Conservation (phyloP, 2,113 vertebrate genomes). For the Trachemys scripta region DNA sequence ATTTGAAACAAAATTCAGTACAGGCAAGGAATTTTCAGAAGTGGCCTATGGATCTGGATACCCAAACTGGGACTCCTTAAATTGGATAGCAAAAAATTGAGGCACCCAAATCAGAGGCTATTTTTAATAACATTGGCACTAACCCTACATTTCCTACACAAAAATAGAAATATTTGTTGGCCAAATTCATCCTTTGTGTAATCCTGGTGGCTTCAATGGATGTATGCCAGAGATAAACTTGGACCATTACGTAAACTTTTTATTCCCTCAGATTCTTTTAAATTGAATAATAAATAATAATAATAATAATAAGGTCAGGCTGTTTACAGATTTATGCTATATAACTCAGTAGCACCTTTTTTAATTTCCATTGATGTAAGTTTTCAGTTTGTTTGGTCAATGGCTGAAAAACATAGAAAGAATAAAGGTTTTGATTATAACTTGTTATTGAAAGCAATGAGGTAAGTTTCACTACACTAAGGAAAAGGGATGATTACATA, state of each 20-base stretch:
- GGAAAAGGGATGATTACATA: slow-evolving; percentile 69
- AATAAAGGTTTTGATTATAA: too few species aligned
- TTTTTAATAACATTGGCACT: not conserved
- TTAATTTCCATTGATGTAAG: slow-evolving; percentile 8
- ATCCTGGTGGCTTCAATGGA: not conserved
- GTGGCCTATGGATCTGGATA: not conserved
- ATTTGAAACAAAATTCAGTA: not conserved
- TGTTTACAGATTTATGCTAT: slow-evolving; percentile 9
- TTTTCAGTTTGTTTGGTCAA: slow-evolving; percentile 8
- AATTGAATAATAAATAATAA: not conserved
- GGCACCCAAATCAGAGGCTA: not conserved
- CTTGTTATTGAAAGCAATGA: slow-evolving; percentile 71
- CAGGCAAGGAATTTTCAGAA: not conserved
- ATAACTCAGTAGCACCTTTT: not conserved
- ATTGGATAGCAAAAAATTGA: not conserved
- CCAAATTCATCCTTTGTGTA: not conserved
- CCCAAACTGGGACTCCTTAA: not conserved
- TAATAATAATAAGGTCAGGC: not conserved
- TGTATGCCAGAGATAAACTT: not conserved
- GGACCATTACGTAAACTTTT: not conserved
- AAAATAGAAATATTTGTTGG: not conserved
- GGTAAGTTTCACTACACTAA: slow-evolving; percentile 71
- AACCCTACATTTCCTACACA: not conserved
- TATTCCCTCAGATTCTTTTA: not conserved
- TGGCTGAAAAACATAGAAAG: slow-evolving; percentile 40